These are phyloP conservation scores for Pyrgus malvae DNA, from an alignment of 2,888 invertebrate genomes.

Conservation along the genomic window DNA sequence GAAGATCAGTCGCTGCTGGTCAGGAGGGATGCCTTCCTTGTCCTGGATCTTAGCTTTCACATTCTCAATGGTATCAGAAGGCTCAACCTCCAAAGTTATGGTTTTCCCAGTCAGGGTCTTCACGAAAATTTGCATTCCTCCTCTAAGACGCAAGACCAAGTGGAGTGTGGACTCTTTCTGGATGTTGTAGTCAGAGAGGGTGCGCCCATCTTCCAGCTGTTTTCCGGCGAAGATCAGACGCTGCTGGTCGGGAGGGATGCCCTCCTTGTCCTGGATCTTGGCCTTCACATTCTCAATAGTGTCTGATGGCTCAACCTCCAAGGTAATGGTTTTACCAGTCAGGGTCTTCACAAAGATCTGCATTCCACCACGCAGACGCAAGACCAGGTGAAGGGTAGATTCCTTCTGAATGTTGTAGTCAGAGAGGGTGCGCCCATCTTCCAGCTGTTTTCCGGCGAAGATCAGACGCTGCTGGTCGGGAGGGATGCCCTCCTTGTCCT, in stretches of 20 bases:
- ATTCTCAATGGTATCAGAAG: constrained; percentile 48
- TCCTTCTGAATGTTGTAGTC: constrained; percentile 56
- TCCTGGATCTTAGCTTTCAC: too few relatives aligned
- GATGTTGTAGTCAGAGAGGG: constrained; percentile 50
- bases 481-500: constrained; percentile 43
- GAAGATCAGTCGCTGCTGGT: constrained; percentile 37
- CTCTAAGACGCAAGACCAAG: constrained; percentile 48
- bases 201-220: constrained; percentile 56
- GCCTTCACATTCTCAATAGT: constrained; percentile 54
- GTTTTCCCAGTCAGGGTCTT: constrained; percentile 54
- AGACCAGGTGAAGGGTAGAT: constrained; percentile 39
- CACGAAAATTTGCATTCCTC: constrained; percentile 45
- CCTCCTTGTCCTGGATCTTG: constrained; percentile 55
- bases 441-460: constrained; percentile 45
- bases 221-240: constrained; percentile 51
- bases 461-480: constrained; percentile 48
- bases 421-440: constrained; percentile 52
- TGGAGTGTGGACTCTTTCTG: constrained; percentile 55
- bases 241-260: constrained; percentile 63
- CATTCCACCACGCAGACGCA: constrained; percentile 42
- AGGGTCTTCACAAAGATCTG: constrained; percentile 54
- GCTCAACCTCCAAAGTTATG: constrained; percentile 46
- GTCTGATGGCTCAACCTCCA: constrained; percentile 50
- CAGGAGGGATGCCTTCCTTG: too few relatives aligned
- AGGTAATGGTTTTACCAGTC: constrained; percentile 51